phyloP scores from a whole-genome alignment of 2,797 vertebrate species.

The Podarcis siculus region DNA sequence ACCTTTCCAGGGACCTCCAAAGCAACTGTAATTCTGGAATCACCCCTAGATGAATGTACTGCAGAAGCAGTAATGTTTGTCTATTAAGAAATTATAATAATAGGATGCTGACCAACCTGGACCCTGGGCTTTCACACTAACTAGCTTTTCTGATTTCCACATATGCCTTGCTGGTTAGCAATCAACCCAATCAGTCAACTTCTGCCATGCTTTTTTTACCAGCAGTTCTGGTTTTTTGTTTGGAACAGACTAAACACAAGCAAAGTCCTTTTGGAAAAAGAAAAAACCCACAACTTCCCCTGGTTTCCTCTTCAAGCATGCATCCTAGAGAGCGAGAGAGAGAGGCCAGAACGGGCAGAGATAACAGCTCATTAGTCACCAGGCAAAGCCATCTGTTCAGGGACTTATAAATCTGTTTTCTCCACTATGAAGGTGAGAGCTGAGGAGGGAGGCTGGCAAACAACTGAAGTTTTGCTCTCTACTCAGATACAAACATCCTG shows the following conservation, averaged over 20 bases:
- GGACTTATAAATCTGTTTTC: constrained; percentile 48
- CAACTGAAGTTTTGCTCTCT: neutral
- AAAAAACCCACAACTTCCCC: neutral
- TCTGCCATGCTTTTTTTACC: rapidly evolving
- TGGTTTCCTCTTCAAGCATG: constrained; percentile 19
- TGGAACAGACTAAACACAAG: neutral
- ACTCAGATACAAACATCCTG: neutral
- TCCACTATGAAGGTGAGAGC: neutral
- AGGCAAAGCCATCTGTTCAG: constrained; percentile 6
- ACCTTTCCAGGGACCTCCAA: no score
- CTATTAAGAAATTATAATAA: neutral
- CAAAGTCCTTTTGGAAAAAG: neutral
- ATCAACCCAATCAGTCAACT: neutral
- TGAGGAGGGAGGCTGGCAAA: rapidly evolving
- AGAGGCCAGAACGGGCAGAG: neutral
- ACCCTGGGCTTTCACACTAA: neutral
- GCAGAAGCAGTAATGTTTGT: neutral
- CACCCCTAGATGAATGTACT: neutral
- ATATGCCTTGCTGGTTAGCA: neutral
- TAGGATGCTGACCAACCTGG: neutral
- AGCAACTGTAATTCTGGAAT: no score
- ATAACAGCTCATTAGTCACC: constrained; percentile 46
- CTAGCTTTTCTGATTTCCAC: neutral
- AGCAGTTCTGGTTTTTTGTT: rapidly evolving
- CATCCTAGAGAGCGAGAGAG: neutral